Evolutionary conservation across 2,888 invertebrate species (phyloP).

Genomic region (Perithous albicinctus): DNA sequence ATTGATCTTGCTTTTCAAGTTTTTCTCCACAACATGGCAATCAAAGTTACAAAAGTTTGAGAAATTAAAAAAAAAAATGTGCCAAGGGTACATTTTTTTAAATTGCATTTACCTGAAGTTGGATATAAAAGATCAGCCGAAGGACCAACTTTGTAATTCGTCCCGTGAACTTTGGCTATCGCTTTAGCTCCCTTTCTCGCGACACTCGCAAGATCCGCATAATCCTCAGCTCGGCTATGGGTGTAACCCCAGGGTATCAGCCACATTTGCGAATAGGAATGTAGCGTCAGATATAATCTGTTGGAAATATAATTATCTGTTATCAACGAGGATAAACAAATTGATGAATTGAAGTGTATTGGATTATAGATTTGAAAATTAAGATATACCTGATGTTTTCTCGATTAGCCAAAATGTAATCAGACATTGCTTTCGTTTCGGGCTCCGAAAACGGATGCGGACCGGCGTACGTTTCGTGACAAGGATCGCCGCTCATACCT

Average conservation of each 20-base stretch:
- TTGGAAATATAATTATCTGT: conserved; percentile 20
- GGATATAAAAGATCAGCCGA: conserved; percentile 84
- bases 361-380: background rate
- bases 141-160: conserved; percentile 87
- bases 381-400: conserved; percentile 76
- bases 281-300: conserved; percentile 87
- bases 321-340: background rate
- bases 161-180: conserved; percentile 88
- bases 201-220: conserved; percentile 87
- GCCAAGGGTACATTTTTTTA: too few species aligned
- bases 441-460: conserved; percentile 91
- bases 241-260: conserved; percentile 88
- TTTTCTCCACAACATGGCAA: too few species aligned
- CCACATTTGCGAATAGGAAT: conserved; percentile 89
- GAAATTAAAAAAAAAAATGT: too few species aligned
- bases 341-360: background rate
- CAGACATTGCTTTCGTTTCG: conserved; percentile 89
- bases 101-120: conserved; percentile 82
- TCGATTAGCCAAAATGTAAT: conserved; percentile 87
- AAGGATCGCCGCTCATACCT: conserved; percentile 90
- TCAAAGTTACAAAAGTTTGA: too few species aligned
- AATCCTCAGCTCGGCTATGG: conserved; percentile 85
- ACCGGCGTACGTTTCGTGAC: conserved; percentile 91
- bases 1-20: too few species aligned
- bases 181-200: conserved; percentile 88